phyloP scores from a whole-genome alignment of 2,888 invertebrate genomes.

The Sisyra terminalis region DNA sequence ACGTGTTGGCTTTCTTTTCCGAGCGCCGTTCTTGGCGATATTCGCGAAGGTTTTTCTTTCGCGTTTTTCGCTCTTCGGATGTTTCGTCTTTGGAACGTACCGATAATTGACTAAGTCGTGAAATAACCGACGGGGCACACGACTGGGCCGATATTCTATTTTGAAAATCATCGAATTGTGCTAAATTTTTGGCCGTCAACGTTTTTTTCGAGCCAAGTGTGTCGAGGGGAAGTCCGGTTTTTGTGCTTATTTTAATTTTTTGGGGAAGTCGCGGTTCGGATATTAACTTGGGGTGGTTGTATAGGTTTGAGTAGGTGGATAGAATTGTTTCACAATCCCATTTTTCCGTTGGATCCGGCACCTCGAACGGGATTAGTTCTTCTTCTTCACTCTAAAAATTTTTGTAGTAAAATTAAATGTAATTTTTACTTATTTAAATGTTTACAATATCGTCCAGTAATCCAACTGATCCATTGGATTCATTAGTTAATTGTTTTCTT shows the following conservation, averaged over 20 bases:
- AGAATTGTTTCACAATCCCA: slow-evolving; percentile 90
- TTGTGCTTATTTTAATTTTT: slow-evolving; percentile 52
- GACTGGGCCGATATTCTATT: slow-evolving; percentile 25
- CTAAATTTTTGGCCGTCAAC: slow-evolving; percentile 51
- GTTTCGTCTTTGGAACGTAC: slow-evolving; percentile 60
- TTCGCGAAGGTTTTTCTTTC: slow-evolving; percentile 64
- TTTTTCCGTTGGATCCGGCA: slow-evolving; percentile 46
- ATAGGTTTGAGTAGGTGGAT: slow-evolving; percentile 78
- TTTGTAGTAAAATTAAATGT: slow-evolving; percentile 17
- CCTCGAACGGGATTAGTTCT: slow-evolving; percentile 38
- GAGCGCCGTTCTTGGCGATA: slow-evolving; percentile 60
- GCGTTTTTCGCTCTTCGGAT: slow-evolving; percentile 53
- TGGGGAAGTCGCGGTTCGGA: slow-evolving; percentile 47
- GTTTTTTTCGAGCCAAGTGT: slow-evolving; percentile 38
- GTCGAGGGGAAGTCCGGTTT: slow-evolving; percentile 59
- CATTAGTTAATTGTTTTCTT: slow-evolving; percentile 37
- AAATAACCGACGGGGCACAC: slow-evolving; percentile 42
- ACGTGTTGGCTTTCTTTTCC: slow-evolving; percentile 65
- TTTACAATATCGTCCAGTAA: slow-evolving; percentile 12
- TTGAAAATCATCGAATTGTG: slow-evolving; percentile 38
- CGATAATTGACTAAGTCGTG: slow-evolving; percentile 51
- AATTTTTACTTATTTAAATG: not conserved
- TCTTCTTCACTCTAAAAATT: slow-evolving; percentile 33
- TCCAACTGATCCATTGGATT: slow-evolving; percentile 13
- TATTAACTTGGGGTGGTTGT: slow-evolving; percentile 84